These are phyloP conservation scores for Amiota minor DNA, from an alignment of 2,888 invertebrate genomes.

Conservation along the genomic window DNA sequence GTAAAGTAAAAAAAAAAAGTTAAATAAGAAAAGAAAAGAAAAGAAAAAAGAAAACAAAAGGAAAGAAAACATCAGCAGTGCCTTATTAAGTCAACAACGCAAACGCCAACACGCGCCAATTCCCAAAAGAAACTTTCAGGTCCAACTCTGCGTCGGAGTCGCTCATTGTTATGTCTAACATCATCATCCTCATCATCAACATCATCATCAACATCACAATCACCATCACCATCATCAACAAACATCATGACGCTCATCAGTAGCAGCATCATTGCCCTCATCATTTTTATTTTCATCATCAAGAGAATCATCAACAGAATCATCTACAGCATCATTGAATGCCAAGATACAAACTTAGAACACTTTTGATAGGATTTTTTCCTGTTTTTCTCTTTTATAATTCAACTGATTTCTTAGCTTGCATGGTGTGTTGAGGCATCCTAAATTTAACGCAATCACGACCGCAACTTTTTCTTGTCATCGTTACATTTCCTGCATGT, in stretches of 20 bases:
- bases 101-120: conserved; percentile 47
- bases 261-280: conserved; percentile 21
- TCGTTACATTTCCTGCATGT: conserved; percentile 48
- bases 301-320: conserved; percentile 21
- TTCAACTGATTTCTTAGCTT: not conserved
- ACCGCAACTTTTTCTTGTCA: conserved; percentile 44
- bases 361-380: not conserved
- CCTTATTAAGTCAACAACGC: conserved; percentile 56
- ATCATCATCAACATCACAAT: conserved; percentile 33
- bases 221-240: conserved; percentile 50
- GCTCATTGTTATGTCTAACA: conserved; percentile 53
- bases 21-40: conserved; percentile 25
- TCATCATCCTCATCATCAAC: conserved; percentile 46
- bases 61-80: conserved; percentile 7
- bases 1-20: not conserved
- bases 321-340: conserved; percentile 2
- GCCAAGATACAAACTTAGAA: not conserved
- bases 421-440: conserved; percentile 39
- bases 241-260: conserved; percentile 29
- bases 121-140: conserved; percentile 52
- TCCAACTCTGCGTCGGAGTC: conserved; percentile 31
- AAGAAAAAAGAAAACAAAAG: conserved; percentile 20
- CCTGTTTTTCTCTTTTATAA: conserved; percentile 3
- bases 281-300: conserved; percentile 32
- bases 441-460: conserved; percentile 65